Evolutionary conservation across 2,797 vertebrate genomes (phyloP).

Genomic region (Gobionotothen gibberifrons): DNA sequence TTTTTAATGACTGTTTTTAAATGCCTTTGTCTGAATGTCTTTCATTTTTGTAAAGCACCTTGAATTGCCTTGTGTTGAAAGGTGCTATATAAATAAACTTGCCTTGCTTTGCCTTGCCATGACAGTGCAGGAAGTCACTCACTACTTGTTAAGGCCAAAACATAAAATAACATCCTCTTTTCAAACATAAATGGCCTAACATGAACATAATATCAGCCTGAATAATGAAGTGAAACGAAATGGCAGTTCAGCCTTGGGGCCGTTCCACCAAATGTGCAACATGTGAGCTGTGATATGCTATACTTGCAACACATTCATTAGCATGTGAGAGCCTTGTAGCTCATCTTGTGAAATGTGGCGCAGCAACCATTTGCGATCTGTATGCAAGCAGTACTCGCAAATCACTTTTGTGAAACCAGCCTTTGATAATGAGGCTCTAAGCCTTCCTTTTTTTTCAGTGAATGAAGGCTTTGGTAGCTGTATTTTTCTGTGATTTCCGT

Average conservation of each 20-base stretch:
- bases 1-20: too few relatives aligned
- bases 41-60: too few relatives aligned
- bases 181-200: not conserved
- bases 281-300: constrained; percentile 1
- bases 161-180: not conserved
- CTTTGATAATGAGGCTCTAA: not conserved
- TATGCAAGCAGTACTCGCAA: not conserved
- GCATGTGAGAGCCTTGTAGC: not conserved
- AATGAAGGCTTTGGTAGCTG: constrained; percentile 3
- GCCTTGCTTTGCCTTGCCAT: too few relatives aligned
- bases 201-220: constrained; percentile 2
- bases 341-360: not conserved
- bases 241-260: not conserved
- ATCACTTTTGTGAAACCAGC: not conserved
- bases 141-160: constrained; percentile 10
- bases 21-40: too few relatives aligned
- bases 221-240: constrained; percentile 10
- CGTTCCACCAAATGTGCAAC: not conserved
- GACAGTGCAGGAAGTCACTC: not conserved
- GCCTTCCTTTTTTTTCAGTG: not conserved
- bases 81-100: too few relatives aligned
- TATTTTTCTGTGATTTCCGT: constrained; percentile 2
- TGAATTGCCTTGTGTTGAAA: too few relatives aligned
- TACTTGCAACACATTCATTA: not conserved
- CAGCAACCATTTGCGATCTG: not conserved